These are phyloP conservation scores for Cyanoramphus novaezelandiae DNA, from an alignment of 2,113 vertebrate genomes.

Conservation along the genomic window DNA sequence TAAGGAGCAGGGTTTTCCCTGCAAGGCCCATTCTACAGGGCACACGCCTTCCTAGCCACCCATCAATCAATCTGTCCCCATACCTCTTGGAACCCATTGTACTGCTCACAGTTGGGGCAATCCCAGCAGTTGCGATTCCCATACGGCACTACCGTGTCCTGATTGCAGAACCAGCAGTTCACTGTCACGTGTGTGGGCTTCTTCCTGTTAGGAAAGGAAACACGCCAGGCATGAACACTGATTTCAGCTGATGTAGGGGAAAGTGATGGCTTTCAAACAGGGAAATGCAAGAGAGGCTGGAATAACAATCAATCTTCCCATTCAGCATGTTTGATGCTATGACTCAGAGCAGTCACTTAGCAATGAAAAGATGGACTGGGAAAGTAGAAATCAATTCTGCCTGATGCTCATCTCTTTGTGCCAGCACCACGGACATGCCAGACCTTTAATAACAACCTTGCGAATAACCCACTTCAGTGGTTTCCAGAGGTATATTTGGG, in stretches of 20 bases:
- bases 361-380: not conserved
- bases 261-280: not conserved
- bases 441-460: not conserved
- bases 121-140: conserved; percentile 99
- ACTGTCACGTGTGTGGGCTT: conserved; percentile 87
- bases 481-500: not conserved
- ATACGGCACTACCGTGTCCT: conserved; percentile 91
- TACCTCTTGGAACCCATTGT: conserved; percentile 98
- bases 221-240: not conserved
- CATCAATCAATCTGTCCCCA: fast-evolving
- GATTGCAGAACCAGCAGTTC: conserved; percentile 98
- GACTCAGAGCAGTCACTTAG: not conserved
- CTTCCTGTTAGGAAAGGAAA: conserved; percentile 72
- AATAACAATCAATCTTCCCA: not conserved
- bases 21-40: not conserved
- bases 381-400: not conserved
- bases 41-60: not conserved
- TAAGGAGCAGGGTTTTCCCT: not conserved
- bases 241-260: not conserved
- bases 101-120: conserved; percentile 96
- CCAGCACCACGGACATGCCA: not conserved
- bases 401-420: not conserved
- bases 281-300: not conserved
- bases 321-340: fast-evolving
- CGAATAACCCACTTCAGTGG: not conserved